Evolutionary conservation across 2,888 invertebrate genomes (phyloP).

Genomic region (Ophraella communa): DNA sequence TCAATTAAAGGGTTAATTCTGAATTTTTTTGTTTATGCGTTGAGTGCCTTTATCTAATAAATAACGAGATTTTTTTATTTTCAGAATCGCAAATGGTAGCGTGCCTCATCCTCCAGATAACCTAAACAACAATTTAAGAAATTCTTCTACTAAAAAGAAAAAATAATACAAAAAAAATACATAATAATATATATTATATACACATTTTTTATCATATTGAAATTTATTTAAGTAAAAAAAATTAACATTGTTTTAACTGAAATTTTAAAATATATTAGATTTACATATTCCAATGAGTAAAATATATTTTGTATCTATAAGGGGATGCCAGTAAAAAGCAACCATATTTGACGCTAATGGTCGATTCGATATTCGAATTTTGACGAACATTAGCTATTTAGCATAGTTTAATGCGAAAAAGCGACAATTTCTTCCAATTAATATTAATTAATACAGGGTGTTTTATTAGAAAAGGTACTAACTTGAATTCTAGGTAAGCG

Average conservation of each 20-base stretch:
- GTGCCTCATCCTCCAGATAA: conserved; percentile 51
- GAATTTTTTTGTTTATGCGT: too few relatives aligned
- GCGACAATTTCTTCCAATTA: too few relatives aligned
- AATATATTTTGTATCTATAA: not conserved
- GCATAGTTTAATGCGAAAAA: too few relatives aligned
- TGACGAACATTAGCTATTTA: too few relatives aligned
- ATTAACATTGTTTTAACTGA: not conserved
- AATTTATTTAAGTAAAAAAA: not conserved
- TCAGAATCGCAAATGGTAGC: conserved; percentile 56
- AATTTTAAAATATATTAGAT: not conserved
- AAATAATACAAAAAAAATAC: conserved; percentile 39
- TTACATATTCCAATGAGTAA: conserved; percentile 2
- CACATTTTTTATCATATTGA: not conserved
- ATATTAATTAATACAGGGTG: too few relatives aligned
- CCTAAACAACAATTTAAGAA: conserved; percentile 42
- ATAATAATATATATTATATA: not conserved
- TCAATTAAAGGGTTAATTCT: too few relatives aligned
- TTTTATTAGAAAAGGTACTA: too few relatives aligned
- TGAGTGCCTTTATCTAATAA: too few relatives aligned
- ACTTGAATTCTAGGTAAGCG: not conserved
- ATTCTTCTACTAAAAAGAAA: conserved; percentile 50
- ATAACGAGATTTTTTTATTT: too few relatives aligned
- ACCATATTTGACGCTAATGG: too few relatives aligned
- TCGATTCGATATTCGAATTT: too few relatives aligned
- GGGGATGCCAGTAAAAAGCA: not conserved